Percentiles rank a stretch among this genome's conserved stretches.
phyloP scores from a whole-genome alignment of 2,888 invertebrate species.

The Epinotia ramella region DNA sequence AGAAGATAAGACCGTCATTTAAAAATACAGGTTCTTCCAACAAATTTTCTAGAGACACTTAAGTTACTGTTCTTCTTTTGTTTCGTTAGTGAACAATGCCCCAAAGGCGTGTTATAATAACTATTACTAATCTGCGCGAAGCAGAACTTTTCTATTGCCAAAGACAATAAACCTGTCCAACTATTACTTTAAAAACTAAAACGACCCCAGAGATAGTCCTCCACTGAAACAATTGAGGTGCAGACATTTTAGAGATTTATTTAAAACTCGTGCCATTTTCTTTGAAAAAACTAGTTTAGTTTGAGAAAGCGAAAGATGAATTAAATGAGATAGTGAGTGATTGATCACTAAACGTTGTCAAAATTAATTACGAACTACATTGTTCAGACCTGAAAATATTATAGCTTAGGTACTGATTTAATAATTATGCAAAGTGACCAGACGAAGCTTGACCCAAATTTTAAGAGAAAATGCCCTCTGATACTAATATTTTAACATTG shows the following conservation, averaged over 20 bases:
- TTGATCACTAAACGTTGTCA: slow-evolving; percentile 2
- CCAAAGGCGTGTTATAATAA: slow-evolving; percentile 13
- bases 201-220: background rate
- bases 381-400: background rate
- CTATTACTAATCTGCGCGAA: slow-evolving; percentile 7
- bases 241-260: slow-evolving; percentile 9
- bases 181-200: slow-evolving; percentile 1
- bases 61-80: slow-evolving; percentile 1
- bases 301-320: background rate
- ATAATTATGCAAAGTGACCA: slow-evolving; percentile 1
- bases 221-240: background rate
- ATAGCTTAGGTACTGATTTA: background rate
- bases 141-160: slow-evolving; percentile 8
- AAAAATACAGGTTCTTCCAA: background rate
- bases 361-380: slow-evolving; percentile 10
- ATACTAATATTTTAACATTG: slow-evolving; percentile 12
- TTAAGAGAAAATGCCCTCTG: background rate
- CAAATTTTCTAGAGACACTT: background rate
- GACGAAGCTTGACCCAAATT: background rate
- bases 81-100: background rate
- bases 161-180: background rate
- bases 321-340: slow-evolving; percentile 9
- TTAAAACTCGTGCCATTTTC: background rate
- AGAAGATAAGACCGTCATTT: too few species aligned
- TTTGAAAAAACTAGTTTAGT: background rate